These are phyloP conservation scores for Protaetia brevitarsis DNA, from an alignment of 1,140 invertebrate species.

Conservation along the genomic window DNA sequence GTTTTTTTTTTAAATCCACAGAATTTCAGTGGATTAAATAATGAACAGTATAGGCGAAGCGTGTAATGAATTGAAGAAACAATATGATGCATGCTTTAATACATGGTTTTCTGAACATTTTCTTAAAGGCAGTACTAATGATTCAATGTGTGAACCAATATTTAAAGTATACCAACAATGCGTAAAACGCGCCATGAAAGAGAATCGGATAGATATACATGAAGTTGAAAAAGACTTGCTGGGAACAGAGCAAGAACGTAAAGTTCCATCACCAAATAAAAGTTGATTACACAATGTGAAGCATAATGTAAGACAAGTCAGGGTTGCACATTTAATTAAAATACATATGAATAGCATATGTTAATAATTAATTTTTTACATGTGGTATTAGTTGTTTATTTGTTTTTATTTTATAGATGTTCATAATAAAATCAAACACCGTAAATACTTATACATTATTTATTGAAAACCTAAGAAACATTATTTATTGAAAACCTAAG, in stretches of 20 bases:
- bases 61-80: constrained; percentile 83
- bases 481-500: too few relatives aligned
- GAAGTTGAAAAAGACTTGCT: constrained; percentile 66
- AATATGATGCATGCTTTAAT: constrained; percentile 92
- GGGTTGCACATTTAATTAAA: neutral
- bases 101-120: constrained; percentile 90
- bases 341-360: neutral
- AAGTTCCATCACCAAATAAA: constrained; percentile 39
- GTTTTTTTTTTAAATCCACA: neutral
- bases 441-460: neutral
- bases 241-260: constrained; percentile 52
- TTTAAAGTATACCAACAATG: constrained; percentile 88
- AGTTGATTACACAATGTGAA: constrained; percentile 32
- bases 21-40: neutral
- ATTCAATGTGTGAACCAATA: constrained; percentile 75
- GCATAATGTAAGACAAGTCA: neutral
- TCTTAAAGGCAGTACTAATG: constrained; percentile 78
- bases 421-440: neutral
- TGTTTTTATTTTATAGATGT: neutral
- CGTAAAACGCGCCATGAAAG: constrained; percentile 80
- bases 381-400: neutral
- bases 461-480: constrained; percentile 14
- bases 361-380: neutral
- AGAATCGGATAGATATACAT: constrained; percentile 69
- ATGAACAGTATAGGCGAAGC: constrained; percentile 91